Evolutionary conservation across 2,113 vertebrate species (phyloP), one percentile per base, ranked within the genome.

Genomic region (Otocyon megalotis): DNA sequence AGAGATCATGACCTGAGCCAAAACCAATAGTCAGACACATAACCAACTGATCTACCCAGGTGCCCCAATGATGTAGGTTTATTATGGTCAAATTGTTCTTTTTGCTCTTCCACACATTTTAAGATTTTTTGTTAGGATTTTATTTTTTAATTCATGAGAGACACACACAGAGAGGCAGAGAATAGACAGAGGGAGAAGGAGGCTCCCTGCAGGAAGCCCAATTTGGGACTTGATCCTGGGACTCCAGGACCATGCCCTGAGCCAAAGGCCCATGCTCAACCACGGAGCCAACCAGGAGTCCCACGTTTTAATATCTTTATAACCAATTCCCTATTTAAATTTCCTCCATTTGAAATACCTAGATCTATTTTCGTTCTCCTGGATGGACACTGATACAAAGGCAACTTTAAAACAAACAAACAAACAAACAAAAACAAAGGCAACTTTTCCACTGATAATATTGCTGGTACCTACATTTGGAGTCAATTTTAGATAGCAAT

Each of bases 401-500:
- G 67, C 53, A 96, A 30, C 79, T 93, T 95, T 43, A 43, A 43
- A 43, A n/a, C n/a, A 43, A 43, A 43, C 6, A 7, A 43, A 43
- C 43, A 43, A 43, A 43, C n/a, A 43, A 43, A 65, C 53, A 71
- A 30, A 30, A 17, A 65, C 43, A 71, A 30, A 74, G 20, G 60
- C 53, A 96, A 30, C 79, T 93, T 95, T 56, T 81, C 32, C 74
- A n/a, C 17, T 94, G 80, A 28, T 67, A 83, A 65, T 54, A 83
- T 81, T 92, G 22, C 54, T 56, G 32, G n/a, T 60, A 69, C 19
- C 13, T 50, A 22, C 30, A 74, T 93, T 88, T 88, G 43, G 88
- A 90, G 60, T 91, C 63, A 88, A n/a, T 84, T 88, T 94, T 94
- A 90, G 50, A 85, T 43, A 74, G 17, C 50, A 93, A n/a, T 20